These are phyloP conservation scores for Danaus plexippus DNA, from an alignment of 1,140 invertebrate species.

Conservation along the genomic window DNA sequence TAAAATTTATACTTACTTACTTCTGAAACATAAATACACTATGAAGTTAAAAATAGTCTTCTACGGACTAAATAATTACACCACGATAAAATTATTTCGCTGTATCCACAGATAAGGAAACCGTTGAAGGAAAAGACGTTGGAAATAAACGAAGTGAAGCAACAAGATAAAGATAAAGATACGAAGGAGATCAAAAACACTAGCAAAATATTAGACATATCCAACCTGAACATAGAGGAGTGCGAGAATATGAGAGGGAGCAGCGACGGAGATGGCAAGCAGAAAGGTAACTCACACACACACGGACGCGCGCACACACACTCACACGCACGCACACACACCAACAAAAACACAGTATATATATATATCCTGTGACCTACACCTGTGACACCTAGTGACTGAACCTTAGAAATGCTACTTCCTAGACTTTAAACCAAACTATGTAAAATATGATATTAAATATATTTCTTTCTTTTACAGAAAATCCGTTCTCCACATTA, in stretches of 20 bases:
- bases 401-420: no score
- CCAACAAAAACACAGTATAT: no score
- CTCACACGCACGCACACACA: no score
- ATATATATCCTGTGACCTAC: no score
- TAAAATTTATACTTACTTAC: background rate
- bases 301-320: no score
- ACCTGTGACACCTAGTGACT: no score
- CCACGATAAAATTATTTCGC: no score
- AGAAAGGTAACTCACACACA: no score
- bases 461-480: conserved; percentile 31
- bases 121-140: conserved; percentile 45
- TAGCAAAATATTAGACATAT: conserved; percentile 26
- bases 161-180: conserved; percentile 18
- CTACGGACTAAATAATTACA: no score
- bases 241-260: conserved; percentile 12
- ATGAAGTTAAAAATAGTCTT: background rate
- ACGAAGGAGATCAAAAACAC: conserved; percentile 19
- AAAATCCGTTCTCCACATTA: conserved; percentile 39
- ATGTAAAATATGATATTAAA: background rate
- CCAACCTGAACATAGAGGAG: conserved; percentile 21
- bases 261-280: conserved; percentile 3
- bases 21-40: conserved; percentile 9
- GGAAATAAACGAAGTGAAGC: conserved; percentile 18
- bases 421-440: no score
- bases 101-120: conserved; percentile 39